Percentiles rank a stretch among this genome's conserved stretches.
These are phyloP conservation scores for mouse (Mus musculus) DNA, from an alignment of 2,113 vertebrate genomes.

Conservation along the genomic window DNA sequence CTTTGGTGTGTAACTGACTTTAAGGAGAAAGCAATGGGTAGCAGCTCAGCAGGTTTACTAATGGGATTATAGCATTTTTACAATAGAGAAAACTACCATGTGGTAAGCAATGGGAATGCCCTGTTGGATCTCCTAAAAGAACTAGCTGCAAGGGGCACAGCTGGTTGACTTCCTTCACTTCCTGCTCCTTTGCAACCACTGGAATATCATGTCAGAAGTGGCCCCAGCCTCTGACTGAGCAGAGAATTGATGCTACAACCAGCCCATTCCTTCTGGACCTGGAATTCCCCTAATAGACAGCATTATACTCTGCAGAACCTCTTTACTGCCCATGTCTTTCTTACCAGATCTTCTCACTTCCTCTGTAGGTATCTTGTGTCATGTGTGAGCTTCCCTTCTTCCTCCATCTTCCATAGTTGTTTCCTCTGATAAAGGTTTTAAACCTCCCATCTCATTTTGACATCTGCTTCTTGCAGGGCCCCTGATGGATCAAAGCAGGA, in stretches of 20 bases:
- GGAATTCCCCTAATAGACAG: background rate
- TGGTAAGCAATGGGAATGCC: background rate
- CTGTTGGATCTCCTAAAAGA: background rate
- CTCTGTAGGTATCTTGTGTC: background rate
- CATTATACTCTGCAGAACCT: background rate
- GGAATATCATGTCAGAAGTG: background rate
- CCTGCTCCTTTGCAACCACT: background rate
- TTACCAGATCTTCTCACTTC: background rate
- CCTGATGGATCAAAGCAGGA: no score
- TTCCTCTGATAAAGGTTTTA: background rate
- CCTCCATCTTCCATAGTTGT: background rate
- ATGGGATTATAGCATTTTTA: background rate
- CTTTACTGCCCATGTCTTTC: background rate
- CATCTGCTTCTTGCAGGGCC: background rate
- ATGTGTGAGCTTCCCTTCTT: fast-evolving
- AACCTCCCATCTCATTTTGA: background rate
- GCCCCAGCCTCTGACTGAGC: background rate
- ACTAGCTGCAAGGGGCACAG: background rate
- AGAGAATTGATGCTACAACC: background rate
- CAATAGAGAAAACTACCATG: background rate
- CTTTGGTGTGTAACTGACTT: background rate
- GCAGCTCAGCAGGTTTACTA: background rate
- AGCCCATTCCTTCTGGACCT: background rate
- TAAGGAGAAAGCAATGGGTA: background rate
- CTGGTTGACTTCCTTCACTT: background rate